Conservation (phyloP, 2,113 vertebrate species). For the Eulemur rufifrons region DNA sequence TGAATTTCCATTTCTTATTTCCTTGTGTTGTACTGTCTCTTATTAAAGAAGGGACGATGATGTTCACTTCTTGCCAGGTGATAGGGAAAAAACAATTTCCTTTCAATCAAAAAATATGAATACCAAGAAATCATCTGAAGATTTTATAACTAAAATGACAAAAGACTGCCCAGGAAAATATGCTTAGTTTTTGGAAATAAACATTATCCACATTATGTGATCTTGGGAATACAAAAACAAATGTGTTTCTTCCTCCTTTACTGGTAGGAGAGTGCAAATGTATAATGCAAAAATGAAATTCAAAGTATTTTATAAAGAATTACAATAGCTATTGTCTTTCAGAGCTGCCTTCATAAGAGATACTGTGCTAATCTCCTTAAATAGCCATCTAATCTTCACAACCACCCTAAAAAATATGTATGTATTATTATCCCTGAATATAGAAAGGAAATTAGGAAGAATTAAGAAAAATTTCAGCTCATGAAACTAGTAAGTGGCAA, state of each 20-base stretch:
- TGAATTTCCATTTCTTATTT: neutral
- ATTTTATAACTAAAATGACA: conserved; percentile 51
- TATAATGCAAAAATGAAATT: neutral
- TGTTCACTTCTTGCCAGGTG: neutral
- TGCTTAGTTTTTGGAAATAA: neutral
- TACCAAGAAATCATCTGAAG: neutral
- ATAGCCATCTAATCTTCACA: neutral
- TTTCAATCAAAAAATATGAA: conserved; percentile 3
- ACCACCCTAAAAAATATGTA: neutral
- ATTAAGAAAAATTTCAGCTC: neutral
- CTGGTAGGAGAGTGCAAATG: neutral
- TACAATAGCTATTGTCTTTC: neutral
- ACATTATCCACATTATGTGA: neutral
- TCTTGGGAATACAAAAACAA: neutral
- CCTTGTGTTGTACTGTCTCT: neutral
- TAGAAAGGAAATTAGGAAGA: neutral
- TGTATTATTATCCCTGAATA: neutral
- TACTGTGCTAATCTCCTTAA: neutral
- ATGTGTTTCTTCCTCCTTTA: neutral
- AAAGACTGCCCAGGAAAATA: neutral
- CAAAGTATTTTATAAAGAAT: neutral
- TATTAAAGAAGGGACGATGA: neutral
- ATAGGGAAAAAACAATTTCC: neutral
- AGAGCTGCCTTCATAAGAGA: neutral
- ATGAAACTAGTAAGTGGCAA: neutral